A percentile compares a stretch with the other conserved stretches of the same genome.
phyloP scores from a whole-genome alignment of 2,113 vertebrate species.

The Bubalus kerabau region DNA sequence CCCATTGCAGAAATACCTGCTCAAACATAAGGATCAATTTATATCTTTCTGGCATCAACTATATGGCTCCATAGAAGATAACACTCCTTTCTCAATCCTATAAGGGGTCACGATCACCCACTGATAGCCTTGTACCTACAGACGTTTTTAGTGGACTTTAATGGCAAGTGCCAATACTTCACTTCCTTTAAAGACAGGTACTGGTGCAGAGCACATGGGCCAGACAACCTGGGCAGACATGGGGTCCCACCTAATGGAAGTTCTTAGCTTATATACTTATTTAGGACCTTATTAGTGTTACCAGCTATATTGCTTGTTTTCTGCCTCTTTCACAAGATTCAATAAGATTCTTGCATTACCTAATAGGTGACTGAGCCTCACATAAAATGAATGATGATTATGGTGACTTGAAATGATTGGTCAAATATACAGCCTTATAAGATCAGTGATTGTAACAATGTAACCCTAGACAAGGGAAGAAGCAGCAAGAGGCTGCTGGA shows the following conservation, averaged over 20 bases:
- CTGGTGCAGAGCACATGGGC: neutral
- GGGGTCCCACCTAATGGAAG: neutral
- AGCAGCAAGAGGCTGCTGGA: neutral
- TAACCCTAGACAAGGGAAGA: neutral
- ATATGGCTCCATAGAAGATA: neutral
- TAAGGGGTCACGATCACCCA: neutral
- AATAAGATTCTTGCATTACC: neutral
- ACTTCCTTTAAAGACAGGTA: neutral
- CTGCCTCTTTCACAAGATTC: neutral
- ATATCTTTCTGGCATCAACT: neutral
- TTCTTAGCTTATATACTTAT: neutral
- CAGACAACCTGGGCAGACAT: neutral
- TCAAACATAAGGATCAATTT: neutral
- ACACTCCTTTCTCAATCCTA: neutral
- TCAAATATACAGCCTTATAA: neutral
- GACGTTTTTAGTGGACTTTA: neutral
- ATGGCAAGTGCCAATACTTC: neutral
- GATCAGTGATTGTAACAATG: neutral
- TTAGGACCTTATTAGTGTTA: neutral
- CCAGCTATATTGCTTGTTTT: neutral
- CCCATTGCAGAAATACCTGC: neutral
- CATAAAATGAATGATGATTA: neutral
- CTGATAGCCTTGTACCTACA: neutral
- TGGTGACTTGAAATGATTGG: neutral
- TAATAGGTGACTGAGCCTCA: neutral